Conservation (phyloP, 2,797 vertebrate genomes). For the Falco berigora region DNA sequence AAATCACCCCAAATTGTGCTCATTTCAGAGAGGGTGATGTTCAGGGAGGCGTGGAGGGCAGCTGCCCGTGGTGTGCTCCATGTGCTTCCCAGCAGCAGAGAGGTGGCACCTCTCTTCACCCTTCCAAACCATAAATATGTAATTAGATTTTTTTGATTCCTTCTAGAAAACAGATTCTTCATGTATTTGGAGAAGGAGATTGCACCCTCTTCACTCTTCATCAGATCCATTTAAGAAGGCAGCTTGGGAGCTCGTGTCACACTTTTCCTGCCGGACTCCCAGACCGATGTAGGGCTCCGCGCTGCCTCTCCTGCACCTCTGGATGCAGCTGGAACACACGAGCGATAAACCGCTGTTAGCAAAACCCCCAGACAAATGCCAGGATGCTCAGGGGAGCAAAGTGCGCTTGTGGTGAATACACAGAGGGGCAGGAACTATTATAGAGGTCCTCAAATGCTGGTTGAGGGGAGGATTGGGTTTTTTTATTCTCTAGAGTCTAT, state of each 20-base stretch:
- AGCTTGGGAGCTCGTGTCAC: constrained; percentile 65
- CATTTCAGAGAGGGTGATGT: rapidly evolving
- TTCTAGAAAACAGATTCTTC: not conserved
- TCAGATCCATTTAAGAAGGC: constrained; percentile 84
- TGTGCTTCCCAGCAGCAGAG: not conserved
- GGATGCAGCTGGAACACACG: constrained; percentile 69
- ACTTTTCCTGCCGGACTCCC: constrained; percentile 69
- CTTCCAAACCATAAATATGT: not conserved
- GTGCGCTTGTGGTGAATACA: not conserved
- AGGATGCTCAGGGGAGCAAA: not conserved
- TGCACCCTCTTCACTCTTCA: constrained; percentile 76
- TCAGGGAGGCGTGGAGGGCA: rapidly evolving
- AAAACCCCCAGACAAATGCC: not conserved
- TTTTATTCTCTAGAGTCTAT: not conserved
- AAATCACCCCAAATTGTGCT: not conserved
- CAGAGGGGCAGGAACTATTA: not conserved
- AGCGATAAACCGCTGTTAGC: not conserved
- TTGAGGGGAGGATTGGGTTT: not conserved
- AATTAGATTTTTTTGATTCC: not conserved
- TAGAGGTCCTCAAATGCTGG: not conserved
- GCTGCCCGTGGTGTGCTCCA: not conserved
- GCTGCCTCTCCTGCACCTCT: not conserved
- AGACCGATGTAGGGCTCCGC: constrained; percentile 79
- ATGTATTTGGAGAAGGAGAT: not conserved
- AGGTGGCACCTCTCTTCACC: not conserved